Conservation (phyloP, 1,140 invertebrate species). For the Aphidius ervi region DNA sequence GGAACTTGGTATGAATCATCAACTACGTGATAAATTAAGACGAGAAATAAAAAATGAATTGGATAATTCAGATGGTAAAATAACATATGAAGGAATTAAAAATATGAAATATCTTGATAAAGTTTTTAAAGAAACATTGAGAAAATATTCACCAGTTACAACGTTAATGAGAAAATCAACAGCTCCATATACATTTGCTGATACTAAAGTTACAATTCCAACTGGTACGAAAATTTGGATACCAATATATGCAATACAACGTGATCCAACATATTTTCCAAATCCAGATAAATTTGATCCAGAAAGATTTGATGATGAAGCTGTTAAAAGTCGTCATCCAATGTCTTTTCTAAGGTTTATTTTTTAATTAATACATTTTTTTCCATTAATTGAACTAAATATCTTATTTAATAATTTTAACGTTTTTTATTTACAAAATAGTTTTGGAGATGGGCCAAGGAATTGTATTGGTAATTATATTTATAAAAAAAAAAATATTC, state of each 20-base stretch:
- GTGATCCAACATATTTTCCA: slow-evolving; percentile 37
- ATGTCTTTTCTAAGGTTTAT: slow-evolving; percentile 57
- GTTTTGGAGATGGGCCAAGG: slow-evolving; percentile 60
- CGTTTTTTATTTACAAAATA: no score
- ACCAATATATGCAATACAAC: slow-evolving; percentile 40
- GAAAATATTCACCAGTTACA: slow-evolving; percentile 46
- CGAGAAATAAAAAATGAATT: slow-evolving; percentile 19
- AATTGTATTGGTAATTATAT: slow-evolving; percentile 57
- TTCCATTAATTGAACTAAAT: no score
- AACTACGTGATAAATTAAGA: slow-evolving; percentile 35
- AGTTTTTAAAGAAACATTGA: slow-evolving; percentile 46
- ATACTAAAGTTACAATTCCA: slow-evolving; percentile 29
- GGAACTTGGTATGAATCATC: slow-evolving; percentile 57
- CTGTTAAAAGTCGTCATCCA: slow-evolving; percentile 33
- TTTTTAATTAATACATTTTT: no score
- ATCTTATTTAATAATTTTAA: no score
- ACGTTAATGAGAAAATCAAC: slow-evolving; percentile 32
- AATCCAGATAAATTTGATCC: slow-evolving; percentile 46
- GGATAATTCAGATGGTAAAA: slow-evolving; percentile 47
- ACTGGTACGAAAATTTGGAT: slow-evolving; percentile 31
- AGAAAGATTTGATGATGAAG: slow-evolving; percentile 41
- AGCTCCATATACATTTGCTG: slow-evolving; percentile 35
- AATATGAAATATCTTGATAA: slow-evolving; percentile 48
- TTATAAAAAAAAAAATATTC: background rate
- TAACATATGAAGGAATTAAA: slow-evolving; percentile 46